phyloP scores from a whole-genome alignment of 37 sponge, comb jelly and placozoan species.

The Trichoplax adhaerens region DNA sequence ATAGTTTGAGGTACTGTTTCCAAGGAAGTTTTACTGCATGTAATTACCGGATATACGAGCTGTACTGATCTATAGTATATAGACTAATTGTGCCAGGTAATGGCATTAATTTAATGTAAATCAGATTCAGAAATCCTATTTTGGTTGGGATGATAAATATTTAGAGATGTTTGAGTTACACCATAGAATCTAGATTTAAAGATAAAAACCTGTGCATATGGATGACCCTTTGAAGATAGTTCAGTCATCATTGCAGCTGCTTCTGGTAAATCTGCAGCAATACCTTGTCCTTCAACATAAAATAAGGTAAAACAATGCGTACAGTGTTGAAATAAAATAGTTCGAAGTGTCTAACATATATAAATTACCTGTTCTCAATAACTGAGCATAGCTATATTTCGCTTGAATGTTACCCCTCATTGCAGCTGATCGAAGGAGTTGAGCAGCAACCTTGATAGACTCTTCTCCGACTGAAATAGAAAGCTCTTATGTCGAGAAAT shows the following conservation, averaged over 20 bases:
- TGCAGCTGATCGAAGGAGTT: constrained; percentile 32
- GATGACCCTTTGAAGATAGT: constrained; percentile 63
- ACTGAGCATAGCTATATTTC: constrained; percentile 50
- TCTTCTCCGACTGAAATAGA: constrained; percentile 1
- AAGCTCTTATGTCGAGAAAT: too few relatives aligned
- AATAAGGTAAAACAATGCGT: background rate
- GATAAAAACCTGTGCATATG: constrained; percentile 63
- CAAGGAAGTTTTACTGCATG: too few relatives aligned
- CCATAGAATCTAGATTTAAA: too few relatives aligned
- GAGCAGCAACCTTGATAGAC: constrained; percentile 23
- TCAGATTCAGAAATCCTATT: too few relatives aligned
- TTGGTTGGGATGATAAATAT: too few relatives aligned
- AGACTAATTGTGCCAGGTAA: too few relatives aligned
- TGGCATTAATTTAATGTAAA: too few relatives aligned
- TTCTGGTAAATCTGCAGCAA: constrained; percentile 10
- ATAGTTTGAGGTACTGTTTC: too few relatives aligned
- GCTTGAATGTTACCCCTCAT: constrained; percentile 42
- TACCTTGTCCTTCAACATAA: constrained; percentile 37
- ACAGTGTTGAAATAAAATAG: background rate
- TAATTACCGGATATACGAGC: too few relatives aligned
- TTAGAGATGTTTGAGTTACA: background rate
- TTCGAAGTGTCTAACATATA: background rate
- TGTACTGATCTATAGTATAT: too few relatives aligned
- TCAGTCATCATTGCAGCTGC: constrained; percentile 47
- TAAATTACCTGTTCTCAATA: constrained; percentile 42